phyloP scores from a whole-genome alignment of 2,797 vertebrate genomes.

The Gymnothorax reevesii region DNA sequence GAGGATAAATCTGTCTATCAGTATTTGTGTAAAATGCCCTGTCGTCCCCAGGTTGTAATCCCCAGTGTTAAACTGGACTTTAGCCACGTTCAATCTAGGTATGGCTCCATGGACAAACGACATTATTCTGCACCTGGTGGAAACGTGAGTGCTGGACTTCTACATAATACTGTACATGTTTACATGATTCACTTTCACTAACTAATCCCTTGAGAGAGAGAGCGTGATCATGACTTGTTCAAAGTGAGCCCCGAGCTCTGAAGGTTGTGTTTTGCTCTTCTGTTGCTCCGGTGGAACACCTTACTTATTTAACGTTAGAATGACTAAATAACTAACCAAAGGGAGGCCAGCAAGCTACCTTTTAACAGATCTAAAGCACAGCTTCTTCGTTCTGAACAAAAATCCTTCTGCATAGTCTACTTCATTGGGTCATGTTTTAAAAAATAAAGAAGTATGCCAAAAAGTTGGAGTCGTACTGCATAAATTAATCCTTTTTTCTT shows the following conservation, averaged over 20 bases:
- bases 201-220: constrained; percentile 9
- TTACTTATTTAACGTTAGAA: not conserved
- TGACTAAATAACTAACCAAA: not conserved
- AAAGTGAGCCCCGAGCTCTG: not conserved
- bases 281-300: not conserved
- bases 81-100: constrained; percentile 77
- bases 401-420: constrained; percentile 35
- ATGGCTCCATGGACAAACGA: constrained; percentile 74
- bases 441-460: constrained; percentile 24
- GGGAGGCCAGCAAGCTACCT: not conserved
- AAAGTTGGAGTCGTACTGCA: not conserved
- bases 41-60: constrained; percentile 68
- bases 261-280: constrained; percentile 33
- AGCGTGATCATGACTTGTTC: not conserved
- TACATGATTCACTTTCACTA: constrained; percentile 21
- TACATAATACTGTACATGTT: constrained; percentile 32
- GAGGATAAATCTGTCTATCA: not conserved
- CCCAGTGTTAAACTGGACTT: constrained; percentile 74
- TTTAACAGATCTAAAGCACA: constrained; percentile 17
- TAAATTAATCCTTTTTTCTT: not conserved
- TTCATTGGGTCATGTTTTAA: constrained; percentile 1
- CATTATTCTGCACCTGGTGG: constrained; percentile 69
- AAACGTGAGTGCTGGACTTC: constrained; percentile 66
- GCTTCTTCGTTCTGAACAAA: not conserved
- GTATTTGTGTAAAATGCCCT: constrained; percentile 32